Evolutionary conservation across 2,888 invertebrate species (phyloP), one percentile per base, ranked within the genome.

Genomic region (Oxystoma pomonae): DNA sequence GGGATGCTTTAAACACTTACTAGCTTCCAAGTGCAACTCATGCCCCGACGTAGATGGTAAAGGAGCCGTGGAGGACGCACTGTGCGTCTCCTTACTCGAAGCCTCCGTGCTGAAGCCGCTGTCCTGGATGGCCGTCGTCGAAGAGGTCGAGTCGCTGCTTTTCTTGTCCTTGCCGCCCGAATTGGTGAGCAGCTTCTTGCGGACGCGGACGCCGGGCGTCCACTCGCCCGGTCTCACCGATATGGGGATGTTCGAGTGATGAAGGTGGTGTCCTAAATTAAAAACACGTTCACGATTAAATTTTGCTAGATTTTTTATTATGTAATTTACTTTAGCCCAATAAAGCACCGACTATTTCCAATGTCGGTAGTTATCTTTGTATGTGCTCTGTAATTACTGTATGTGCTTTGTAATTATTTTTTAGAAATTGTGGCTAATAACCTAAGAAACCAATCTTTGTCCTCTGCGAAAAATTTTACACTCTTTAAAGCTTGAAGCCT

Each of bases 101-200:
- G 92, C 92, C 81, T 94, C 94, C 65, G 94, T 93, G 79, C 93
- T 93, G 82, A 94, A 94, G 61, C 94, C 94, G 58, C 93, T 93
- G 81, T 94, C 94, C 76, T 90, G 89, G 20, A 90, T 86, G 66
- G 86, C 86, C 7, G 64, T 65, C 5, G 67, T 63, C 18, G 64
- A 63, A 5, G 64, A 62, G 20, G 62, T 64, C 55, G 55, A 60
- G 16, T 84, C 86, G 72, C 85, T 85, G 76, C 77, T 81, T 67
- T 70, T 73, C 63, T 71, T 69, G 35, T 70, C 70, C n/a, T 71
- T 64, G 49, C 70, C 62, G 58, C 77, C 77, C 55, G 78, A 77
- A 65, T 76, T 77, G 64, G 69, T 73, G 67, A 72, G 74, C 20
- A 80, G 66, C 68, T 80, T 80, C 58, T 78, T 76, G 81, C 91